Percentiles rank a stretch among this genome's conserved stretches.
These are phyloP conservation scores for Crotalus tigris DNA, from an alignment of 2,113 vertebrate genomes.

Conservation along the genomic window DNA sequence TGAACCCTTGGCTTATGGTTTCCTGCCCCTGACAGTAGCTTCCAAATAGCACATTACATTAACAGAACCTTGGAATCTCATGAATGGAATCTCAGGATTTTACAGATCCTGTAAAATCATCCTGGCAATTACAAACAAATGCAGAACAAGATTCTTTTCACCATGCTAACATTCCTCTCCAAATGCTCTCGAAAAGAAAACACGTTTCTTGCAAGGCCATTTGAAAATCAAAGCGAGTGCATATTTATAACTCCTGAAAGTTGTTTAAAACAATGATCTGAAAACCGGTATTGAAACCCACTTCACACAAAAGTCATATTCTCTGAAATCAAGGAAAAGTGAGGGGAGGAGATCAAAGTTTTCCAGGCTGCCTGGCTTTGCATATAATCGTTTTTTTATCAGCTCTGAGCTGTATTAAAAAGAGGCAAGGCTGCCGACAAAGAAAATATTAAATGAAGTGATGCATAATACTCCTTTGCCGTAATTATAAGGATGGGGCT, in stretches of 20 bases:
- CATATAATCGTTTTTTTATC: slow-evolving; percentile 64
- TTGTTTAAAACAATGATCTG: slow-evolving; percentile 69
- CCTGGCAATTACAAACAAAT: background rate
- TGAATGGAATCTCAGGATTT: background rate
- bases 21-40: background rate
- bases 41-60: background rate
- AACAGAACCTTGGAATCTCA: background rate
- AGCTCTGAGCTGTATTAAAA: slow-evolving; percentile 66
- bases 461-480: slow-evolving; percentile 68
- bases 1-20: background rate
- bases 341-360: slow-evolving; percentile 65
- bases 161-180: slow-evolving; percentile 30
- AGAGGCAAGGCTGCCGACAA: slow-evolving; percentile 60
- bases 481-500: slow-evolving; percentile 67
- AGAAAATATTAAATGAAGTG: slow-evolving; percentile 69
- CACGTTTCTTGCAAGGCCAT: slow-evolving; percentile 64
- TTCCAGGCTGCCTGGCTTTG: slow-evolving; percentile 60
- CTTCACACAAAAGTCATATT: slow-evolving; percentile 47
- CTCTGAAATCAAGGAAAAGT: slow-evolving; percentile 57
- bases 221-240: slow-evolving; percentile 65
- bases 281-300: slow-evolving; percentile 63
- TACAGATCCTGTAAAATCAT: slow-evolving; percentile 34
- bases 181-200: slow-evolving; percentile 29
- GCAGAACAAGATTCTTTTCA: slow-evolving; percentile 40
- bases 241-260: slow-evolving; percentile 67